A percentile compares a stretch with the other conserved stretches of the same genome.
phyloP scores from a whole-genome alignment of 2,113 vertebrate species.

The Halichoerus grypus region DNA sequence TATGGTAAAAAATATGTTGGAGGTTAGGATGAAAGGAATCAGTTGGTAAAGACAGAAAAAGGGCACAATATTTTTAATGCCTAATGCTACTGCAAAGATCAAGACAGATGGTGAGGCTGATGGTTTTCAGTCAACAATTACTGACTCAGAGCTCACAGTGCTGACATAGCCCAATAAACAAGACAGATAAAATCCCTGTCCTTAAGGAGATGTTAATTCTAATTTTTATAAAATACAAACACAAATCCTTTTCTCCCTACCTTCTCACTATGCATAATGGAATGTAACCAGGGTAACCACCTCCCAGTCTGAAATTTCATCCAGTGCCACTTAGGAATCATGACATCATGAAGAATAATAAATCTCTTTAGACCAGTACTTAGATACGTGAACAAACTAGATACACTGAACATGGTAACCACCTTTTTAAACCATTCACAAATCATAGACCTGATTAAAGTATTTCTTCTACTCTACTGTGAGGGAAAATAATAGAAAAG shows the following conservation, averaged over 20 bases:
- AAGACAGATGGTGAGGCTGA: neutral
- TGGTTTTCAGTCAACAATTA: neutral
- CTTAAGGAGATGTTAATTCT: slow-evolving; percentile 40
- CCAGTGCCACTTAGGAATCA: neutral
- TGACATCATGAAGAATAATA: slow-evolving; percentile 9
- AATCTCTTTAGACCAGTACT: slow-evolving; percentile 16
- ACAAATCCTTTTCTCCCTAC: neutral
- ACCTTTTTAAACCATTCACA: neutral
- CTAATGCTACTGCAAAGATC: neutral
- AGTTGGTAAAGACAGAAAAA: neutral
- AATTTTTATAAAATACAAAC: slow-evolving; percentile 29
- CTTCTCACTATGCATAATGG: neutral
- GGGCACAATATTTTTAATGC: neutral
- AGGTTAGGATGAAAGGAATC: neutral
- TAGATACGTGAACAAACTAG: slow-evolving; percentile 9
- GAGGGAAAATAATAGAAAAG: slow-evolving; percentile 17
- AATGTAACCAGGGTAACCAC: neutral
- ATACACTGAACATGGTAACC: neutral
- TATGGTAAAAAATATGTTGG: neutral
- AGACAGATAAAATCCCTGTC: neutral
- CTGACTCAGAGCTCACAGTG: neutral
- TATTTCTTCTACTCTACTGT: neutral
- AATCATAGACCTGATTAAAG: neutral
- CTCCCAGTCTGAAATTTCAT: slow-evolving; percentile 26
- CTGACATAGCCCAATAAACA: neutral